A percentile compares a stretch with the other conserved stretches of the same genome.
Evolutionary conservation across 2,797 vertebrate genomes (phyloP).

Genomic region (Ispidina picta): DNA sequence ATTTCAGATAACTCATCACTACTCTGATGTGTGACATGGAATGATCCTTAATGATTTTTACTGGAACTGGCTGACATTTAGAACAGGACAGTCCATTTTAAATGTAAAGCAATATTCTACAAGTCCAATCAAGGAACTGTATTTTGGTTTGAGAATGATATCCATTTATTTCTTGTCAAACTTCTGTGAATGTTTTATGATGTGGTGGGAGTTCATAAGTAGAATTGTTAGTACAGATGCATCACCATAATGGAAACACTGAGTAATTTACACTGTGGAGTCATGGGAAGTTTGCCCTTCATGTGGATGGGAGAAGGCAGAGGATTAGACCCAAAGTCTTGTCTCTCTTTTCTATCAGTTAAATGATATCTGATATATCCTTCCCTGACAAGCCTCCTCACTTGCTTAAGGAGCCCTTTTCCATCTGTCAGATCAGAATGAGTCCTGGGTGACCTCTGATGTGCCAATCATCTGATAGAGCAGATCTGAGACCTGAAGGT

Average conservation of each 20-base stretch:
- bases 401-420: slow-evolving; percentile 27
- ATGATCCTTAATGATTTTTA: neutral
- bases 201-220: neutral
- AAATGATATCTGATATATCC: neutral
- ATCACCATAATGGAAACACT: neutral
- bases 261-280: neutral
- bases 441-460: slow-evolving; percentile 8
- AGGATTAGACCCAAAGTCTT: neutral
- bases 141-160: neutral
- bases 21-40: neutral
- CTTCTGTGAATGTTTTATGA: neutral
- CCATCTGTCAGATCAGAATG: neutral
- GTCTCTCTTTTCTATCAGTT: neutral
- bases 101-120: neutral
- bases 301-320: neutral
- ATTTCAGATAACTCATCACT: neutral
- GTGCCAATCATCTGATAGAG: neutral
- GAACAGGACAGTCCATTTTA: neutral
- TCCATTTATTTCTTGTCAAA: neutral
- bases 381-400: neutral
- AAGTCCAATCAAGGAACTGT: neutral
- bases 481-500: neutral
- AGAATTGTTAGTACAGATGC: slow-evolving; percentile 6
- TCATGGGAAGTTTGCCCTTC: neutral
- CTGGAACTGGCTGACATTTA: neutral